Conservation (phyloP, 2,888 invertebrate genomes). For the Enchytraeus crypticus region DNA sequence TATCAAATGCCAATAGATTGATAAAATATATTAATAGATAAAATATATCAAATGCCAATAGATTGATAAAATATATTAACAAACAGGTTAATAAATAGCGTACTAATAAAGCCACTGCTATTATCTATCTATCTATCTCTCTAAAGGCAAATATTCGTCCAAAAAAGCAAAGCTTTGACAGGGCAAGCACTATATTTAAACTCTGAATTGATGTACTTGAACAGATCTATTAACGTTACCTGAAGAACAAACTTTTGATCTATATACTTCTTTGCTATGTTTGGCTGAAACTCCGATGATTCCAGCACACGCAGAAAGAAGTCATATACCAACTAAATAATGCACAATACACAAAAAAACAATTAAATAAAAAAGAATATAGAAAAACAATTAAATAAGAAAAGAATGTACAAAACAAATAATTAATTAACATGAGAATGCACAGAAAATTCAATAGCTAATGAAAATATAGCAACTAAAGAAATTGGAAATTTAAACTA, state of each 20-base stretch:
- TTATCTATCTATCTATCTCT: neutral
- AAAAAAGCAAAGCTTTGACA: neutral
- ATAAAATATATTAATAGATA: too few species aligned
- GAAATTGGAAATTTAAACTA: too few species aligned
- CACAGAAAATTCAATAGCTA: too few species aligned
- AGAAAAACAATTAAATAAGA: too few species aligned
- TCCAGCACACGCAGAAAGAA: slow-evolving; percentile 49
- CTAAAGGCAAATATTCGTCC: neutral
- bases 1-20: too few species aligned
- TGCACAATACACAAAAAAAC: neutral
- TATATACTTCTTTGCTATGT: slow-evolving; percentile 81
- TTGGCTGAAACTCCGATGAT: slow-evolving; percentile 73
- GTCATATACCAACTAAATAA: slow-evolving; percentile 46
- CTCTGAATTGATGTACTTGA: neutral
- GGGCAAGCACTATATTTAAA: neutral
- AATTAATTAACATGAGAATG: too few species aligned
- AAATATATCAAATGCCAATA: too few species aligned
- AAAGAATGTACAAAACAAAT: too few species aligned
- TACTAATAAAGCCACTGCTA: too few species aligned
- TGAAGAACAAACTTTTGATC: slow-evolving; percentile 90
- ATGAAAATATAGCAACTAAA: too few species aligned
- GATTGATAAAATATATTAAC: too few species aligned
- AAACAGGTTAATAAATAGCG: too few species aligned
- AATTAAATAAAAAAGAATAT: neutral
- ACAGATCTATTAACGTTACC: slow-evolving; percentile 52